phyloP scores from a whole-genome alignment of 2,888 invertebrate species.

The Ophioninae sp. region DNA sequence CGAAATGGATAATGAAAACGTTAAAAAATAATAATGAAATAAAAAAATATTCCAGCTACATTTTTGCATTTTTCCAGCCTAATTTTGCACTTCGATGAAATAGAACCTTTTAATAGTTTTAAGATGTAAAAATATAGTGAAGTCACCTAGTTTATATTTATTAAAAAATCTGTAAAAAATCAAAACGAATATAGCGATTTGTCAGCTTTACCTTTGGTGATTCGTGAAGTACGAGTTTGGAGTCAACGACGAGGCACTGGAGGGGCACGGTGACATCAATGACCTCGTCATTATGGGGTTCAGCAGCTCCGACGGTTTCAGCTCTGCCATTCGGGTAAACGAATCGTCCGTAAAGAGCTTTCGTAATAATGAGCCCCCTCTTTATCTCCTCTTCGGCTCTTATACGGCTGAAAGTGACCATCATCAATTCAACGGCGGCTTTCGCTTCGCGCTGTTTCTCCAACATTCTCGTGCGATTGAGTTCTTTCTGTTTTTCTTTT shows the following conservation, averaged over 20 bases:
- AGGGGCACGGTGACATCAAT: slow-evolving; percentile 97
- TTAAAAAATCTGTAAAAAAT: not conserved
- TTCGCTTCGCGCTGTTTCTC: slow-evolving; percentile 93
- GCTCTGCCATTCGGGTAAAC: slow-evolving; percentile 74
- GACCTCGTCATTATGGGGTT: slow-evolving; percentile 82
- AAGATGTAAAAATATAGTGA: no score
- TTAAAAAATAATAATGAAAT: no score
- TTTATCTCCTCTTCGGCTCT: slow-evolving; percentile 90
- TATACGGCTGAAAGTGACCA: slow-evolving; percentile 93
- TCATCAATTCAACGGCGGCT: slow-evolving; percentile 94
- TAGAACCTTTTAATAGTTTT: no score
- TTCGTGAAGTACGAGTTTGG: slow-evolving; percentile 92
- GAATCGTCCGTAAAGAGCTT: slow-evolving; percentile 91
- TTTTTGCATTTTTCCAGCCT: no score
- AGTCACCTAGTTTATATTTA: no score
- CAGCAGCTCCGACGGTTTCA: slow-evolving; percentile 70
- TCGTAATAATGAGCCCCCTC: slow-evolving; percentile 92
- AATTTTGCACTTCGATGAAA: no score
- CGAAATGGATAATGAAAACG: no score
- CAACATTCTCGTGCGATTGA: slow-evolving; percentile 89
- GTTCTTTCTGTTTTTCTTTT: slow-evolving; percentile 91
- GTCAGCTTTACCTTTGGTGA: slow-evolving; percentile 88
- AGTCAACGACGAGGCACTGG: slow-evolving; percentile 96
- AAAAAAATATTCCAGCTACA: no score
- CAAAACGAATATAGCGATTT: not conserved